Evolutionary conservation across 2,888 invertebrate species (phyloP), one percentile per base, ranked within the genome.

Genomic region (Arctia plantaginis): DNA sequence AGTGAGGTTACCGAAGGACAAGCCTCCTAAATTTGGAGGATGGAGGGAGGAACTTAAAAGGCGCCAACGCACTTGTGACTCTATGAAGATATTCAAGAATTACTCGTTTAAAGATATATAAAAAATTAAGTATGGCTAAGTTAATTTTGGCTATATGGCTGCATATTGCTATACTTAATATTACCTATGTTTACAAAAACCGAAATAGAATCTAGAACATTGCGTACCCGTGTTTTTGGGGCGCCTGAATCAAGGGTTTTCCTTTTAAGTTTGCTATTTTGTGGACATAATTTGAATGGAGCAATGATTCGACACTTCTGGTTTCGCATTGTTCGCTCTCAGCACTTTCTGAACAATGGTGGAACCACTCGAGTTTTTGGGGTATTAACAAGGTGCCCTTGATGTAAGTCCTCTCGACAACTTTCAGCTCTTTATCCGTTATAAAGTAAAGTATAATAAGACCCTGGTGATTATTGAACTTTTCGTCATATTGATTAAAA

Each of bases 301-400:
- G 77, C 69, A 77, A 71, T 87, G 85, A 86, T 78, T 85, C 80
- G 78, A 83, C 87, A 81, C 77, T 85, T 87, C 80, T 78, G 78
- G 77, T 81, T 75, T 74, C 55, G 69, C 79, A 85, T 87, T 87
- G 84, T 88, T 84, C 80, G 72, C 70, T 41, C 72, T 80, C 78
- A 77, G 80, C 81, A 79, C 82, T 81, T 81, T 74, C 77, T 72
- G 82, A 84, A 87, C 86, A 89, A 89, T 86, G 78, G 78, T 77
- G 83, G 70, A 71, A 76, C 75, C 82, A 82, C 88, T 89, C 73
- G 78, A 87, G 85, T 86, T 87, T 85, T 86, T 85, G 77, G 83
- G 81, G 85, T 87, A 88, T 88, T 88, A 88, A 87, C 84, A 87
- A 89, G 86, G 76, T 75, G 73, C 80, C 73, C 87, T 87, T 76